Percentiles rank a stretch among this genome's conserved stretches.
phyloP scores from a whole-genome alignment of 2,113 vertebrate species.

The Brachionichthys hirsutus region DNA sequence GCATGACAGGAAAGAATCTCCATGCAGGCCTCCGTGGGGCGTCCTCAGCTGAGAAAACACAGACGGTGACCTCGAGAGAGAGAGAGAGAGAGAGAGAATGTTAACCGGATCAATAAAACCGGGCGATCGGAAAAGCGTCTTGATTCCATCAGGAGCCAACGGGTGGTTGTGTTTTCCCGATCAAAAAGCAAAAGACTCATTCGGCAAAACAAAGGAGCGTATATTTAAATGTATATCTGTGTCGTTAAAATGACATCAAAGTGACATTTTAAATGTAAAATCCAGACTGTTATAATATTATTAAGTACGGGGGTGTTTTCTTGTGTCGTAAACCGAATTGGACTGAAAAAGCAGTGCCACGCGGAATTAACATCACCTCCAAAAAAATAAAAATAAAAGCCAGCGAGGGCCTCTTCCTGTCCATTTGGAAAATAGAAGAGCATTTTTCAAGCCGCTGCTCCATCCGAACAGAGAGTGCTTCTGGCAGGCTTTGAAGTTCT shows the following conservation, averaged over 20 bases:
- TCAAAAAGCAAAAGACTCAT: constrained; percentile 8
- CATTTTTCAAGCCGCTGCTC: constrained; percentile 72
- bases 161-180: constrained; percentile 27
- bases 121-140: constrained; percentile 45
- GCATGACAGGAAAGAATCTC: constrained; percentile 69
- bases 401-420: constrained; percentile 71
- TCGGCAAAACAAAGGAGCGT: constrained; percentile 33
- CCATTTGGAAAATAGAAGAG: constrained; percentile 81
- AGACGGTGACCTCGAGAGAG: constrained; percentile 51
- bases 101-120: constrained; percentile 73
- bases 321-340: constrained; percentile 45
- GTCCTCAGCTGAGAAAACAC: constrained; percentile 80
- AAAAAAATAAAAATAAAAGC: too few relatives aligned
- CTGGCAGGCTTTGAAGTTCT: constrained; percentile 78
- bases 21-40: constrained; percentile 46
- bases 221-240: constrained; percentile 42
- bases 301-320: constrained; percentile 47
- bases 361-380: constrained; percentile 74
- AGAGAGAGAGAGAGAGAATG: constrained; percentile 52
- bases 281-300: constrained; percentile 43
- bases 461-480: constrained; percentile 74
- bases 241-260: constrained; percentile 42
- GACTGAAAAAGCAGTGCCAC: constrained; percentile 52
- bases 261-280: constrained; percentile 38
- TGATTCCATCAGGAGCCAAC: constrained; percentile 50